Evolutionary conservation across 1,140 invertebrate genomes (phyloP).

Genomic region (Solenopsis fugax): DNA sequence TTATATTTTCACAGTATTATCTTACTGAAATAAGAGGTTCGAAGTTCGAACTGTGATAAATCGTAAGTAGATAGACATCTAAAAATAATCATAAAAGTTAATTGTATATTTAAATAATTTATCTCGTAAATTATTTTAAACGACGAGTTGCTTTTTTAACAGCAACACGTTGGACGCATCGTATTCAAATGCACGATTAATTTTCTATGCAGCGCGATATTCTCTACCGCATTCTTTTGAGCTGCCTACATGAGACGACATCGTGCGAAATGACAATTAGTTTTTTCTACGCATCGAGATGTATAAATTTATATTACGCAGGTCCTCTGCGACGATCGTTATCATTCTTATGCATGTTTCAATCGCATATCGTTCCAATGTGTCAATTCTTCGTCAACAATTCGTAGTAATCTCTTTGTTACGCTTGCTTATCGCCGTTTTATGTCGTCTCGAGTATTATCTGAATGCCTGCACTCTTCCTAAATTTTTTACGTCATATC

Average conservation of each 20-base stretch:
- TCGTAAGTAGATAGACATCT: neutral
- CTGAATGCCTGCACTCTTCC: neutral
- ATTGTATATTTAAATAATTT: neutral
- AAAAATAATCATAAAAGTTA: neutral
- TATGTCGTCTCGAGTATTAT: neutral
- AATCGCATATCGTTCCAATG: neutral
- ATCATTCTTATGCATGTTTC: neutral
- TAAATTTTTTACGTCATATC: neutral
- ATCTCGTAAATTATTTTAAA: too few species aligned
- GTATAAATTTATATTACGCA: neutral
- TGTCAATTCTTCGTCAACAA: neutral
- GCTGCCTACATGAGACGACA: conserved; percentile 72
- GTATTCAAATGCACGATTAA: conserved; percentile 70
- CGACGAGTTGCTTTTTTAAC: too few species aligned
- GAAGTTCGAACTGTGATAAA: neutral
- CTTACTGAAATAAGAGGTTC: neutral
- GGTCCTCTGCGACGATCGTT: neutral
- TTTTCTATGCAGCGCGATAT: conserved; percentile 70
- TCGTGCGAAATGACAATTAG: conserved; percentile 67
- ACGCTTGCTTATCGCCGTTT: neutral
- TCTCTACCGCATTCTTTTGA: conserved; percentile 75
- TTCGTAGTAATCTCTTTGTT: neutral
- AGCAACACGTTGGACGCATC: neutral
- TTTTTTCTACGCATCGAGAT: conserved; percentile 63
- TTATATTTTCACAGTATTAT: neutral